Evolutionary conservation across 1,140 invertebrate genomes (phyloP).

Genomic region (Drosophila varians): DNA sequence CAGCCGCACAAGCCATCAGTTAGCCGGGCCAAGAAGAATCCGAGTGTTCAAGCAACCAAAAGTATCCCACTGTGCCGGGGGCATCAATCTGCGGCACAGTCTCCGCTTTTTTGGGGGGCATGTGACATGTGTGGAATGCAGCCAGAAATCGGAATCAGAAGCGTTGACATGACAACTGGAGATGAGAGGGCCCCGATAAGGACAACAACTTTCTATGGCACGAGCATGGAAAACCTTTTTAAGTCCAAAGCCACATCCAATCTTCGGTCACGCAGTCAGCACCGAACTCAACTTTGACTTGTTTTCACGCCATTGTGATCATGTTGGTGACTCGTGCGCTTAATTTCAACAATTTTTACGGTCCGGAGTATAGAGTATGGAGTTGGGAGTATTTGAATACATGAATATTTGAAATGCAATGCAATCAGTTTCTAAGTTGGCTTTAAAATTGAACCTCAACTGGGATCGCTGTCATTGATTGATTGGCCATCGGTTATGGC

Average conservation of each 20-base stretch:
- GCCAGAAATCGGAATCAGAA: conserved; percentile 74
- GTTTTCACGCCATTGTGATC: conserved; percentile 73
- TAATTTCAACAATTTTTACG: conserved; percentile 73
- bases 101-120: conserved; percentile 23
- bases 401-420: conserved; percentile 65
- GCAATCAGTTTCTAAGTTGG: conserved; percentile 67
- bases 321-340: conserved; percentile 77
- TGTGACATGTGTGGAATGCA: conserved; percentile 72
- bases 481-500: conserved; percentile 56
- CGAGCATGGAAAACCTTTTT: conserved; percentile 80
- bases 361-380: conserved; percentile 29
- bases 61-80: conserved; percentile 47
- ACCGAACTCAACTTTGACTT: conserved; percentile 57
- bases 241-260: conserved; percentile 42
- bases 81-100: conserved; percentile 54
- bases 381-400: conserved; percentile 3
- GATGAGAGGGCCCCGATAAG: conserved; percentile 64
- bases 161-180: conserved; percentile 82
- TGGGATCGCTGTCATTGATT: conserved; percentile 67
- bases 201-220: conserved; percentile 68
- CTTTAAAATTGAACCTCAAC: conserved; percentile 14
- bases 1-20: conserved; percentile 70
- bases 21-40: conserved; percentile 23
- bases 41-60: background rate
- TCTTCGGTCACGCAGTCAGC: conserved; percentile 58